phyloP scores from a whole-genome alignment of 2,888 invertebrate species.

The Mechanitis mazaeus region DNA sequence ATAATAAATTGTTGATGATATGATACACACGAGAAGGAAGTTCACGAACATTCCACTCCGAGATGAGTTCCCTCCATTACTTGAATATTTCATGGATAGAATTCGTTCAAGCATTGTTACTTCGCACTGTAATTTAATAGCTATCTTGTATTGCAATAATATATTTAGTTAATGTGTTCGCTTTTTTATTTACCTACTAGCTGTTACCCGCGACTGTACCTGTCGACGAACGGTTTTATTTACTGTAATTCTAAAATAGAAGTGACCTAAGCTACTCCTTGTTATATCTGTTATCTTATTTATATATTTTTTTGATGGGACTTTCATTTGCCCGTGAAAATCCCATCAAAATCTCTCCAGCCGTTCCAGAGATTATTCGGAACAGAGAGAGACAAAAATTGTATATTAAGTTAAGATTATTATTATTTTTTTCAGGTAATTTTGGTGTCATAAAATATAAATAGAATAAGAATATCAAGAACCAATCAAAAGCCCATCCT shows the following conservation, averaged over 20 bases:
- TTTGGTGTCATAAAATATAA: not conserved
- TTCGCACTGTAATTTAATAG: conserved; percentile 25
- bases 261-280: too few species aligned
- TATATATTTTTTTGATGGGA: too few species aligned
- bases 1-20: conserved; percentile 1
- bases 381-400: too few species aligned
- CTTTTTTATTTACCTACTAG: too few species aligned
- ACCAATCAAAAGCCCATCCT: not conserved
- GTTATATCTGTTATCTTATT: too few species aligned
- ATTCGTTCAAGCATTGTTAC: conserved; percentile 22
- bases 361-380: too few species aligned
- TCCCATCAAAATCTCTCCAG: too few species aligned
- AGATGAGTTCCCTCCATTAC: conserved; percentile 13
- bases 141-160: conserved; percentile 24
- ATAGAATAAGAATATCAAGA: not conserved
- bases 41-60: not conserved
- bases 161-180: conserved; percentile 16
- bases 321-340: too few species aligned
- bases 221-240: too few species aligned
- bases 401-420: not conserved
- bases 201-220: too few species aligned
- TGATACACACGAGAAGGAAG: not conserved
- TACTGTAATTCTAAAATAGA: too few species aligned
- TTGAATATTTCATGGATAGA: conserved; percentile 25
- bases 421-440: conserved; percentile 1